These are phyloP conservation scores for Amphimedon queenslandica DNA, from an alignment of 37 sponge, comb jelly and placozoan genomes.

Conservation along the genomic window DNA sequence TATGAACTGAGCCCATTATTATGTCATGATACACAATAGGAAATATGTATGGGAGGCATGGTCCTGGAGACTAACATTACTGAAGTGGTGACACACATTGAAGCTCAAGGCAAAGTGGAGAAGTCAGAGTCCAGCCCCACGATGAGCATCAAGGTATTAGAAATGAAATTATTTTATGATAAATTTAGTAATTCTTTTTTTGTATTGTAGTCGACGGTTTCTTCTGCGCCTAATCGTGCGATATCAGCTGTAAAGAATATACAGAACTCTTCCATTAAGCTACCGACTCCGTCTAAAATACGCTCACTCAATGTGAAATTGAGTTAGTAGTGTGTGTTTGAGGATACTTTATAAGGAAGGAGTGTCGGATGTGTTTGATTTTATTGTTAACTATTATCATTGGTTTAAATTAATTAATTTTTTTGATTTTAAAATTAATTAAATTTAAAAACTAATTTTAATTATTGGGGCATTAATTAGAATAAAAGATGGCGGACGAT, in stretches of 20 bases:
- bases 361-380: no score
- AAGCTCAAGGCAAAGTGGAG: slow-evolving; percentile 91
- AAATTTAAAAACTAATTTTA: no score
- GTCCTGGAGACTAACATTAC: slow-evolving; percentile 96
- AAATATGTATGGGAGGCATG: slow-evolving; percentile 99
- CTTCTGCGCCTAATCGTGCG: slow-evolving; percentile 90
- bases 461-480: no score
- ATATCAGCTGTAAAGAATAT: slow-evolving; percentile 91
- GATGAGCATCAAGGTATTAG: slow-evolving; percentile 48
- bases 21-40: slow-evolving; percentile 87
- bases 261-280: slow-evolving; percentile 41
- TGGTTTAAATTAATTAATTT: no score
- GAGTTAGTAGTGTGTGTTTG: no score
- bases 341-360: no score
- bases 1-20: background rate
- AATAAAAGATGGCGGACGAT: no score
- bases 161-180: background rate
- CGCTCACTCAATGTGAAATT: slow-evolving; percentile 5
- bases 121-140: slow-evolving; percentile 76
- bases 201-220: slow-evolving; percentile 50
- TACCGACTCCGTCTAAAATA: slow-evolving; percentile 26
- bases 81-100: slow-evolving; percentile 86
- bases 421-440: no score
- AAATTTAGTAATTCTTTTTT: background rate
- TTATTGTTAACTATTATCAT: no score